A percentile compares a stretch with the other conserved stretches of the same genome.
phyloP scores from a whole-genome alignment of 1,140 invertebrate genomes.

The Diprion similis region DNA sequence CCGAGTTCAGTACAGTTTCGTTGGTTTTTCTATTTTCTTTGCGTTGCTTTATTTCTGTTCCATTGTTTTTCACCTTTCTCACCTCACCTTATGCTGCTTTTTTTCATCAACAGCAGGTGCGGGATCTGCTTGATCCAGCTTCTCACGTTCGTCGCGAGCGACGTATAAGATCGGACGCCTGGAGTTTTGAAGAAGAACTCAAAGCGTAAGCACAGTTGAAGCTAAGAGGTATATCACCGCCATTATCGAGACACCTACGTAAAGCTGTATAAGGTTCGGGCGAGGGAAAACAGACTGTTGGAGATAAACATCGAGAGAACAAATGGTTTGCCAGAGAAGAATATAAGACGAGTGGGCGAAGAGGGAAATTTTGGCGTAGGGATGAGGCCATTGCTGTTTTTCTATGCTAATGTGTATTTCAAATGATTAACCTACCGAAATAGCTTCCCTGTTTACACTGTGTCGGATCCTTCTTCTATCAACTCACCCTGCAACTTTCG shows the following conservation, averaged over 20 bases:
- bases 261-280: background rate
- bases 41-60: background rate
- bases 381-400: constrained; percentile 28
- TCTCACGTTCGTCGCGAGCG: too few relatives aligned
- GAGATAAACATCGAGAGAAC: constrained; percentile 10
- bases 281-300: constrained; percentile 3
- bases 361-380: background rate
- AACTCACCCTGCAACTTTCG: background rate
- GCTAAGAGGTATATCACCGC: constrained; percentile 5
- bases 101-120: background rate
- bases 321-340: too few relatives aligned
- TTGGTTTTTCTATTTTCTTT: constrained; percentile 3
- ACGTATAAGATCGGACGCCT: background rate
- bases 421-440: constrained; percentile 39
- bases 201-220: background rate
- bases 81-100: background rate
- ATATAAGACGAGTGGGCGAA: too few relatives aligned
- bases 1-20: background rate
- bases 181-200: background rate
- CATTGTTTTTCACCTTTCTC: background rate
- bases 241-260: background rate
- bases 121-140: background rate
- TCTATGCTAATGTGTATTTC: constrained; percentile 41
- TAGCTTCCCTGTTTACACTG: constrained; percentile 18
- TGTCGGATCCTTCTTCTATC: constrained; percentile 18